Conservation (phyloP, 2,113 vertebrate genomes). For the Uria aalge region DNA sequence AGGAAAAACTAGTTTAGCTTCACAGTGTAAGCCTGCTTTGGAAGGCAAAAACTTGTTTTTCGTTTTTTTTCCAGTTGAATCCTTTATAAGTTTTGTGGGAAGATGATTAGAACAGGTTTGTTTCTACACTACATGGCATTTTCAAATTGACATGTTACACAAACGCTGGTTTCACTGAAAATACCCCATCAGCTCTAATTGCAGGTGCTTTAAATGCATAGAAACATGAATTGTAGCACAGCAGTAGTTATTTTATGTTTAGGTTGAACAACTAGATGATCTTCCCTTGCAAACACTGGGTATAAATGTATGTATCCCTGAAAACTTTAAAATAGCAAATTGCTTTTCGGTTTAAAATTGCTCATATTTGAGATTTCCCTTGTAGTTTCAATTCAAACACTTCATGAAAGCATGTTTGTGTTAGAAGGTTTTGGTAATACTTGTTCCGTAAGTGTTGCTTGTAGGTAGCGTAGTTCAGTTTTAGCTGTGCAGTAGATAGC, state of each 20-base stretch:
- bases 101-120: neutral
- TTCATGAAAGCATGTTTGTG: neutral
- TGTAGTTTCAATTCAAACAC: neutral
- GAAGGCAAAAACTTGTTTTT: neutral
- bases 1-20: neutral
- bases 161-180: neutral
- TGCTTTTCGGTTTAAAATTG: neutral
- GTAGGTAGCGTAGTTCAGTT: neutral
- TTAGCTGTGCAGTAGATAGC: neutral
- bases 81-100: neutral
- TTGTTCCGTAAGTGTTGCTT: neutral
- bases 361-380: neutral
- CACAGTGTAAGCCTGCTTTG: neutral
- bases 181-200: neutral
- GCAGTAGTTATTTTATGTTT: neutral
- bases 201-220: neutral
- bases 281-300: neutral
- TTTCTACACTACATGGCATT: neutral
- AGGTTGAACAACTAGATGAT: neutral
- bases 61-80: accelerated
- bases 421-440: neutral
- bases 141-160: neutral
- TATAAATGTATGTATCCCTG: neutral
- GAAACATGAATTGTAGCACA: neutral
- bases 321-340: neutral